A percentile compares a stretch with the other conserved stretches of the same genome.
Evolutionary conservation across 1,140 invertebrate genomes (phyloP).

Genomic region (Temnothorax nylanderi): DNA sequence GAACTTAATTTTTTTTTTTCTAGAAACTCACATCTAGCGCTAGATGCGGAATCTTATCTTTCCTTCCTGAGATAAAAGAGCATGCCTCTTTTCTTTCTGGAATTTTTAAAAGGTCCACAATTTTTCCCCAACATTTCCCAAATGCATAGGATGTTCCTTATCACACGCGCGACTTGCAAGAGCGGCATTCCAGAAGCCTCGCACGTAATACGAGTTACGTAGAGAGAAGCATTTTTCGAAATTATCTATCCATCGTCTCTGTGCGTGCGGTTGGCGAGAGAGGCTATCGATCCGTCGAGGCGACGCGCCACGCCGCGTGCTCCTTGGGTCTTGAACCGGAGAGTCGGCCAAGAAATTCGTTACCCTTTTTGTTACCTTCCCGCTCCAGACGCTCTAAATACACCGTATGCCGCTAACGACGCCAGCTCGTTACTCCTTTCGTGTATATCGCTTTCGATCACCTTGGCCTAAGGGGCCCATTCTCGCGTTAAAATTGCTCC

Average conservation of each 20-base stretch:
- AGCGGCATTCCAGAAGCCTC: background rate
- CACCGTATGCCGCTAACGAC: conserved; percentile 62
- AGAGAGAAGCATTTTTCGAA: conserved; percentile 3
- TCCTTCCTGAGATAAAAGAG: background rate
- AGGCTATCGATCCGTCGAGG: background rate
- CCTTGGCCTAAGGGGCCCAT: conserved; percentile 61
- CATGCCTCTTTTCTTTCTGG: background rate
- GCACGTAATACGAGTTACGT: background rate
- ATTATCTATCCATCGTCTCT: conserved; percentile 32
- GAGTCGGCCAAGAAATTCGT: conserved; percentile 42
- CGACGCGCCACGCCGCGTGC: background rate
- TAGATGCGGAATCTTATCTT: background rate
- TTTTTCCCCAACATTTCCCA: background rate
- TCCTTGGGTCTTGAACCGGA: background rate
- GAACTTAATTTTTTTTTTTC: background rate
- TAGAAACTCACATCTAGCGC: background rate
- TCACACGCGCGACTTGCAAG: background rate
- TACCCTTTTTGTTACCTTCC: conserved; percentile 52
- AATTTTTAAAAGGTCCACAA: background rate
- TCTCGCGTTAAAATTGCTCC: conserved; percentile 56
- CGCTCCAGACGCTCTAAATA: conserved; percentile 62
- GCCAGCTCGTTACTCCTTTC: conserved; percentile 65
- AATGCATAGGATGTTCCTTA: background rate
- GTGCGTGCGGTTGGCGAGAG: background rate
- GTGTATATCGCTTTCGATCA: conserved; percentile 66